Evolutionary conservation across 2,113 vertebrate genomes (phyloP).

Genomic region (Ahaetulla prasina): DNA sequence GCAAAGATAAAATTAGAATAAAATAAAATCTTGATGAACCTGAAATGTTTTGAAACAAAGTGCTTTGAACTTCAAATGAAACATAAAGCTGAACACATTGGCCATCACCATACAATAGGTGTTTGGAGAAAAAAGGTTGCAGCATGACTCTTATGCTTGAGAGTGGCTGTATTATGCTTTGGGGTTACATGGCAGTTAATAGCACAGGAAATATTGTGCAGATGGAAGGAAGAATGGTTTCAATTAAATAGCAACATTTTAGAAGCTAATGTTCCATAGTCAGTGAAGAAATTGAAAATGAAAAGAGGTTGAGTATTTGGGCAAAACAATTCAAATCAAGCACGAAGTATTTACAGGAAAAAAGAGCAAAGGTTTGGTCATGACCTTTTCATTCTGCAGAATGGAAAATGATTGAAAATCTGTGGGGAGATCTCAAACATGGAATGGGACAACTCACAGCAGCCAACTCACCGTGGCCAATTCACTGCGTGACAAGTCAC

Average conservation of each 20-base stretch:
- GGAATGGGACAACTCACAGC: neutral
- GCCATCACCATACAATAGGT: neutral
- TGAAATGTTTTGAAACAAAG: neutral
- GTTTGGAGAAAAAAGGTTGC: neutral
- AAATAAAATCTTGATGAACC: neutral
- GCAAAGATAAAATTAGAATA: neutral
- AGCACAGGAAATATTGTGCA: neutral
- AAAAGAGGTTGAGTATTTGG: neutral
- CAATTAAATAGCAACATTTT: neutral
- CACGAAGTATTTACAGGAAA: neutral
- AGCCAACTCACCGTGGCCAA: neutral
- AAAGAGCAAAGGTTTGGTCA: neutral
- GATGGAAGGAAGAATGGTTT: neutral
- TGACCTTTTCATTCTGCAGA: neutral
- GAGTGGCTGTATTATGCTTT: neutral
- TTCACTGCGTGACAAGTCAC: neutral
- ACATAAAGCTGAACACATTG: neutral
- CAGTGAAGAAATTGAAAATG: neutral
- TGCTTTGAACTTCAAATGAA: neutral
- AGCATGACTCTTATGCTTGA: neutral
- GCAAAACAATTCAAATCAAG: neutral
- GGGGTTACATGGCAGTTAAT: neutral
- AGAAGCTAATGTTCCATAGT: neutral
- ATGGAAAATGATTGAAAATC: neutral
- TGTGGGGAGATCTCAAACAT: neutral